Percentiles rank a stretch among this genome's conserved stretches.
Conservation (phyloP, 2,888 invertebrate species). For the Rhagonycha lutea region DNA sequence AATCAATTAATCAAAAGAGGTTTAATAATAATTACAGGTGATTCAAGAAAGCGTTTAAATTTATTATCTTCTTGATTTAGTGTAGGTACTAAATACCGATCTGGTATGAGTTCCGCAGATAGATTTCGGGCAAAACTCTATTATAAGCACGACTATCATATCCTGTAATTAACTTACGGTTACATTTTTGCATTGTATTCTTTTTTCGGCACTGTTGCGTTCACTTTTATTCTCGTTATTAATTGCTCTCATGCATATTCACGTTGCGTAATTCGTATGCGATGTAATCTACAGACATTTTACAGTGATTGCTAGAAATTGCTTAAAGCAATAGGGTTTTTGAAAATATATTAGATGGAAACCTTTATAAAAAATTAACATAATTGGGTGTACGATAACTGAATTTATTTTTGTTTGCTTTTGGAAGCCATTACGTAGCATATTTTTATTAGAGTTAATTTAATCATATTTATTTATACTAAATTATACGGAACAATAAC, state of each 20-base stretch:
- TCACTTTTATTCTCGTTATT: conserved; percentile 2
- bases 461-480: not conserved
- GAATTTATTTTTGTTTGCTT: not conserved
- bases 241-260: conserved; percentile 17
- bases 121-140: conserved; percentile 9
- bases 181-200: conserved; percentile 18
- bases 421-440: not conserved
- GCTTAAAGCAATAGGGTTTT: not conserved
- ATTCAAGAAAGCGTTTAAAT: not conserved
- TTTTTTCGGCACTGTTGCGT: conserved; percentile 18
- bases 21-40: not conserved
- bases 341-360: not conserved
- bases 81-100: not conserved
- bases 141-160: conserved; percentile 12
- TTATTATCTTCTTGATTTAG: not conserved
- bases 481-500: not conserved
- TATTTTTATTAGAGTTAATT: not conserved
- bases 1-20: not conserved
- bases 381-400: not conserved
- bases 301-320: not conserved
- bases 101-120: conserved; percentile 2
- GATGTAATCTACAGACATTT: not conserved
- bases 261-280: conserved; percentile 8
- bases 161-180: conserved; percentile 23
- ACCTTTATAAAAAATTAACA: not conserved